Conservation (phyloP, 2,113 vertebrate genomes). For the Nannospalax galili region DNA sequence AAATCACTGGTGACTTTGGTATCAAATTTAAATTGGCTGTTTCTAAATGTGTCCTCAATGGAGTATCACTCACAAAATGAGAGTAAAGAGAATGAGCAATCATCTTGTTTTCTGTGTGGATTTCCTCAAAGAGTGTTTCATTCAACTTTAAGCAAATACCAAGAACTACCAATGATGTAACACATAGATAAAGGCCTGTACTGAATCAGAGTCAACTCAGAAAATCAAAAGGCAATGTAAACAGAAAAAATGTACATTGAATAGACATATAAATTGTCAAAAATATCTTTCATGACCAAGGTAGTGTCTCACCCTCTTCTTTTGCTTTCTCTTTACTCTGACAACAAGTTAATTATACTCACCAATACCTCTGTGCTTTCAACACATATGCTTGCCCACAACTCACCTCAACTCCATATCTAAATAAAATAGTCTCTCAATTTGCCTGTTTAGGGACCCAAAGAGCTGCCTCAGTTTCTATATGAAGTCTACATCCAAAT, state of each 20-base stretch:
- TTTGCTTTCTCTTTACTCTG: neutral
- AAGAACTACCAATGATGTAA: neutral
- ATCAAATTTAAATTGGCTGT: slow-evolving; percentile 13
- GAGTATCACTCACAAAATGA: neutral
- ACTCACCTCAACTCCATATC: neutral
- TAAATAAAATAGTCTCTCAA: neutral
- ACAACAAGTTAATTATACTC: neutral
- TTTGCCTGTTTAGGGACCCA: neutral
- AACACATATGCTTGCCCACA: rapidly evolving
- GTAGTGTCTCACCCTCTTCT: neutral
- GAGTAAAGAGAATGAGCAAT: neutral
- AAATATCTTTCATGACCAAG: neutral
- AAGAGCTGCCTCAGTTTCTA: neutral
- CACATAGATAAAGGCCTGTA: neutral
- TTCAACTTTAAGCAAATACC: neutral
- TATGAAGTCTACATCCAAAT: neutral
- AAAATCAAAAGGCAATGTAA: neutral
- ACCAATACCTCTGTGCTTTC: neutral
- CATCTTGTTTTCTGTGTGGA: neutral
- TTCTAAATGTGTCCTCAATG: slow-evolving; percentile 20
- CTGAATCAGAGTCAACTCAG: neutral
- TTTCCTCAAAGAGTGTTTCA: neutral
- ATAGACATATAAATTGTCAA: neutral
- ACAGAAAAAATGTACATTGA: neutral
- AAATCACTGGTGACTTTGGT: slow-evolving; percentile 49